Conservation (phyloP, 2,888 invertebrate species). For the Tenthredo scrophulariae region DNA sequence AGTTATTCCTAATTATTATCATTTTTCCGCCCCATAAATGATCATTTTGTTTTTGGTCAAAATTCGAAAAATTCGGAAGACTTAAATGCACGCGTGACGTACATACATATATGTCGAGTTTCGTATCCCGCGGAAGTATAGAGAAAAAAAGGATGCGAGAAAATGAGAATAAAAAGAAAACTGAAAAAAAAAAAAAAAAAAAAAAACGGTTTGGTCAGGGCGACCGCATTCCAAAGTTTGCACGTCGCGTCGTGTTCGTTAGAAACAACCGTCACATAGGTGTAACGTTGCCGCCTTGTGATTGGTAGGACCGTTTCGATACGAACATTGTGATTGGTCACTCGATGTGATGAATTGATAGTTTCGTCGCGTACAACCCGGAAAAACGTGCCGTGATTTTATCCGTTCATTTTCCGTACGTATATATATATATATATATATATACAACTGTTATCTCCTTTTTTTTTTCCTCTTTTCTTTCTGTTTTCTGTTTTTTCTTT, state of each 20-base stretch:
- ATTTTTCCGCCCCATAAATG: not conserved
- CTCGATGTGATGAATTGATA: constrained; percentile 1
- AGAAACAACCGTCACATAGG: constrained; percentile 46
- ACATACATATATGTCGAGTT: not conserved
- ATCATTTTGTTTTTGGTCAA: not conserved
- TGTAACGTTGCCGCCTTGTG: not conserved
- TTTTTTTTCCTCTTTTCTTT: not conserved
- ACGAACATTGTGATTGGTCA: constrained; percentile 17
- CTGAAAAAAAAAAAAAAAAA: not conserved
- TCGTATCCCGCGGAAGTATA: not conserved
- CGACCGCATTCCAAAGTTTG: constrained; percentile 47
- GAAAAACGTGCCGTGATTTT: constrained; percentile 42
- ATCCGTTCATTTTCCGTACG: not conserved
- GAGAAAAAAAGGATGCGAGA: not conserved
- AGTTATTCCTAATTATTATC: no score
- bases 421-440: not conserved
- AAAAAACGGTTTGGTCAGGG: not conserved
- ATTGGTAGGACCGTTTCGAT: constrained; percentile 34
- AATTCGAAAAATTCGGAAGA: not conserved
- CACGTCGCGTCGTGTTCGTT: constrained; percentile 49
- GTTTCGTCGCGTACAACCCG: constrained; percentile 27
- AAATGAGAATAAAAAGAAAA: not conserved
- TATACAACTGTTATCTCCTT: not conserved
- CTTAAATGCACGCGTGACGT: not conserved
- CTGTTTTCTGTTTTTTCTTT: no score